Evolutionary conservation across 2,113 vertebrate genomes (phyloP).

Genomic region (Cebus imitator): DNA sequence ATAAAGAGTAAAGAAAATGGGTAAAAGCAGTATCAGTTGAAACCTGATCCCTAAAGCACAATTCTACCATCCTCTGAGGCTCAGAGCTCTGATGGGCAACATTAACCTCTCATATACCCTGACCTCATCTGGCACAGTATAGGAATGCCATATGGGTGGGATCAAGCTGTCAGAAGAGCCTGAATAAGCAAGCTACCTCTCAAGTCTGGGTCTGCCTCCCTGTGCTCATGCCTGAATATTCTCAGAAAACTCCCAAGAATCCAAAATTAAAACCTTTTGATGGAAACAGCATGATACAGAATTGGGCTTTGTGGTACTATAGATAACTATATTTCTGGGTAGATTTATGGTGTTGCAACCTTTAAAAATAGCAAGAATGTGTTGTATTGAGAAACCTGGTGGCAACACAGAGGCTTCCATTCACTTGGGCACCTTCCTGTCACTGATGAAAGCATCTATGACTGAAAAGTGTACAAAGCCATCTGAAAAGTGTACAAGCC

Average conservation of each 20-base stretch:
- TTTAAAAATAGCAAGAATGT: constrained; percentile 62
- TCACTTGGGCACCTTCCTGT: constrained; percentile 61
- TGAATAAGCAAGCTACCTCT: constrained; percentile 28
- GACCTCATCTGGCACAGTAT: neutral
- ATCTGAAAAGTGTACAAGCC: neutral
- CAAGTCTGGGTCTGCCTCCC: neutral
- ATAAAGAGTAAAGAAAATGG: neutral
- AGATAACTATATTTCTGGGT: constrained; percentile 54
- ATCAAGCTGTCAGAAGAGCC: constrained; percentile 23
- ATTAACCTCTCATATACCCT: neutral
- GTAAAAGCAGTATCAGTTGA: neutral
- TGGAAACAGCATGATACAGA: neutral
- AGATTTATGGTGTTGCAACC: constrained; percentile 62
- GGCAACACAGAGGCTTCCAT: constrained; percentile 52
- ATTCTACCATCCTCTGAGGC: neutral
- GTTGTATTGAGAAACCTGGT: constrained; percentile 64
- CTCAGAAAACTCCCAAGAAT: constrained; percentile 22
- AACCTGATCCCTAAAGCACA: neutral
- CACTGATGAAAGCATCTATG: constrained; percentile 42
- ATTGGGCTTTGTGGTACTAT: constrained; percentile 56
- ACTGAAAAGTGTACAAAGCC: constrained; percentile 9
- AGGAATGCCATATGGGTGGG: neutral
- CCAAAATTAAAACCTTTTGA: neutral
- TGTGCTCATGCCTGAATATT: neutral
- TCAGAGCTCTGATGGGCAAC: neutral